Evolutionary conservation across 2,797 vertebrate species (phyloP).

Genomic region (Lycodopsis pacificus): DNA sequence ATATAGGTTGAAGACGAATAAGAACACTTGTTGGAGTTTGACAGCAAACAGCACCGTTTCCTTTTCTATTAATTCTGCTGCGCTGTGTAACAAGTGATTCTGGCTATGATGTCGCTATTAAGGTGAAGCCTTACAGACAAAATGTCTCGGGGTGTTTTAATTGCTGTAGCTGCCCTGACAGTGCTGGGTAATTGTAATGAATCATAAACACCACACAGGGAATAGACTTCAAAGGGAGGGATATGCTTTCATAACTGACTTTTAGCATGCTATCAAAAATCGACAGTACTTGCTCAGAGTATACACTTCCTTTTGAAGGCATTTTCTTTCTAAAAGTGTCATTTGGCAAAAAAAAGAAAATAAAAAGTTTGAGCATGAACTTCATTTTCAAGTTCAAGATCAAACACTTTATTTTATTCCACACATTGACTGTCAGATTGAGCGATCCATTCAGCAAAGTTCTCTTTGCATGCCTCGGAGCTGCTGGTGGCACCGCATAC

Average conservation of each 20-base stretch:
- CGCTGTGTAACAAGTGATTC: constrained; percentile 13
- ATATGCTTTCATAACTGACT: constrained; percentile 1
- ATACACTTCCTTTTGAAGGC: background rate
- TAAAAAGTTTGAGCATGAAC: constrained; percentile 13
- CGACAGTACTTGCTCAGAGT: background rate
- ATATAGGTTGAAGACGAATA: constrained; percentile 21
- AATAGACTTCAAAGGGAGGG: background rate
- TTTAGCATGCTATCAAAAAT: background rate
- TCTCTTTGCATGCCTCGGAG: constrained; percentile 38
- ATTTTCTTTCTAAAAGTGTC: background rate
- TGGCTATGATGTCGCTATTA: constrained; percentile 22
- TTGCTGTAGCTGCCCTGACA: constrained; percentile 15
- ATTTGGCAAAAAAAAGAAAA: background rate
- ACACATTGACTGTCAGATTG: constrained; percentile 48
- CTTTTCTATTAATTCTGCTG: constrained; percentile 14
- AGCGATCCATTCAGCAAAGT: constrained; percentile 22
- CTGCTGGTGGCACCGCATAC: constrained; percentile 42
- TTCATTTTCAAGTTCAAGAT: constrained; percentile 4
- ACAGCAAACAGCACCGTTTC: background rate
- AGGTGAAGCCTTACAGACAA: background rate
- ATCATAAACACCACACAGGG: constrained; percentile 7
- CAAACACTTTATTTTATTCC: constrained; percentile 12
- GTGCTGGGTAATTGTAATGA: constrained; percentile 1
- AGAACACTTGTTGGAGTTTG: constrained; percentile 35
- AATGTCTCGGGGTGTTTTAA: constrained; percentile 3